These are phyloP conservation scores for Aepyceros melampus DNA, from an alignment of 2,113 vertebrate species.

Conservation along the genomic window DNA sequence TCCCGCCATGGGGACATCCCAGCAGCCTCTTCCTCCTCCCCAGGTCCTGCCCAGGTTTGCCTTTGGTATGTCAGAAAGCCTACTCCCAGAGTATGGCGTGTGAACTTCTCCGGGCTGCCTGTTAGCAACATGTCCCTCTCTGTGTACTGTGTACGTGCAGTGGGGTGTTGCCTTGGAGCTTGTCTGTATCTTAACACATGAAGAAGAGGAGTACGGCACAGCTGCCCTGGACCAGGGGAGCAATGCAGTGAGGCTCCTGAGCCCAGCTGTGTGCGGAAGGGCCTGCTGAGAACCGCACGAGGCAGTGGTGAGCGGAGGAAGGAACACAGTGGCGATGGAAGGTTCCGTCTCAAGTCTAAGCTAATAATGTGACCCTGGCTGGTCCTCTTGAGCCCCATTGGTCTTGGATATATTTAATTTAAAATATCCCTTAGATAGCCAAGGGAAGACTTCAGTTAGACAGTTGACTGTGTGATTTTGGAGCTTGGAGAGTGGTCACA, in stretches of 20 bases:
- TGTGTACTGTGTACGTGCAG: neutral
- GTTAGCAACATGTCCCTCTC: neutral
- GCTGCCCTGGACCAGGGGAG: neutral
- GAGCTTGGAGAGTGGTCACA: neutral
- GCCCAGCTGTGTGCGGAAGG: neutral
- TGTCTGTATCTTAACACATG: neutral
- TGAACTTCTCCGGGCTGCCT: neutral
- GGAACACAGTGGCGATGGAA: neutral
- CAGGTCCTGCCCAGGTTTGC: neutral
- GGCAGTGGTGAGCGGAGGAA: neutral
- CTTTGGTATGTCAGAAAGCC: neutral
- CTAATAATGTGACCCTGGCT: neutral
- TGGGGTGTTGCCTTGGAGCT: neutral
- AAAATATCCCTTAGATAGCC: neutral
- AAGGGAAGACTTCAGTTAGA: neutral
- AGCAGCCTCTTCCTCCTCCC: neutral
- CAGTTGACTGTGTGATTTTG: neutral
- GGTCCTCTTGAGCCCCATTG: neutral
- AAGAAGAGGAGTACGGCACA: neutral
- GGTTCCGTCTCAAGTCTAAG: neutral
- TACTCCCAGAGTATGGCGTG: neutral
- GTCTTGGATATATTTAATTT: neutral
- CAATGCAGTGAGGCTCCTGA: neutral
- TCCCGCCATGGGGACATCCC: neutral
- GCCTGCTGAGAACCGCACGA: neutral